Conservation (phyloP, 2,797 vertebrate species). For the Scolopax rusticola region DNA sequence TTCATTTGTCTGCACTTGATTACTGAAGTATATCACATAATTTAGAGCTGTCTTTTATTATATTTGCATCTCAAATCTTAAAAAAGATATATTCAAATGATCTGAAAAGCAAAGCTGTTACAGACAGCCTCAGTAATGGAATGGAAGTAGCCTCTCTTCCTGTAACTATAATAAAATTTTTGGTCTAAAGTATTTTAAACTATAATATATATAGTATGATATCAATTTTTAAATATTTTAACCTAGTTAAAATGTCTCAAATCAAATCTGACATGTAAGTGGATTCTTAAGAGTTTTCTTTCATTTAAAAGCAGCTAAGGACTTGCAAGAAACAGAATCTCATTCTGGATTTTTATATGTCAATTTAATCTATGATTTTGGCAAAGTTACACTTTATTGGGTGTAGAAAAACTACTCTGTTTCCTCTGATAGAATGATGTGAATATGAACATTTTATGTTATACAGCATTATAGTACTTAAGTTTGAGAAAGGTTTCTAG, state of each 20-base stretch:
- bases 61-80: neutral
- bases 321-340: neutral
- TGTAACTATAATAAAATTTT: neutral
- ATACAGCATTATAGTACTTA: neutral
- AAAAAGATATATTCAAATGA: neutral
- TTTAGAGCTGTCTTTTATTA: slow-evolving; percentile 20
- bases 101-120: neutral
- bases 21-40: slow-evolving; percentile 6
- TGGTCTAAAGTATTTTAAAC: neutral
- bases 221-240: neutral
- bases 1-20: slow-evolving; percentile 49
- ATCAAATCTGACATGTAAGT: neutral
- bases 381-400: neutral
- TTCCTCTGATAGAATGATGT: neutral
- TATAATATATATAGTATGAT: neutral
- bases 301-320: neutral
- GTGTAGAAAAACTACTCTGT: neutral
- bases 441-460: neutral
- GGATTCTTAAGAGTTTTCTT: neutral
- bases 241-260: neutral
- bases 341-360: neutral
- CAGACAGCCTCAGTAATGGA: neutral
- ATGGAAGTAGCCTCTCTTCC: neutral
- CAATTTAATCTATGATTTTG: neutral
- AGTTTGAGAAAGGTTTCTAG: neutral